Conservation (phyloP, 2,888 invertebrate genomes). For the Scaptodrosophila latifasciaeformis region DNA sequence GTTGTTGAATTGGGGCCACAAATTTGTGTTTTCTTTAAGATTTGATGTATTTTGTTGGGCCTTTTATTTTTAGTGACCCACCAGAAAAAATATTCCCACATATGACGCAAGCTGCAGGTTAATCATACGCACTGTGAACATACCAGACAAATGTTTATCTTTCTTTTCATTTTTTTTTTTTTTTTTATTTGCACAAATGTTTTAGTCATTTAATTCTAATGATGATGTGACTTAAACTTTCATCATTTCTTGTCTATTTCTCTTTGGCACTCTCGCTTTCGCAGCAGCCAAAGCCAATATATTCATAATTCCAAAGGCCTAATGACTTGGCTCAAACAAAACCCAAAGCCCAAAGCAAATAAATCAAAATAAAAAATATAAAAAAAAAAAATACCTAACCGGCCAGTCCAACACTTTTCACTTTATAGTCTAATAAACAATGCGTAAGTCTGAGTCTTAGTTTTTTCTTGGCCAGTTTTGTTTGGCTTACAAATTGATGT, state of each 20-base stretch:
- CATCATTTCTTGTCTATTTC: conserved; percentile 32
- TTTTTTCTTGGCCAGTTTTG: no score
- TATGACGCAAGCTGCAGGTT: conserved; percentile 28
- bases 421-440: conserved; percentile 59
- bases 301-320: conserved; percentile 40
- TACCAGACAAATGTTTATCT: no score
- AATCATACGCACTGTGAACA: conserved; percentile 52
- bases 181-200: conserved; percentile 52
- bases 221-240: conserved; percentile 13
- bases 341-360: not conserved
- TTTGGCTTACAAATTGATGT: no score
- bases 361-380: no score
- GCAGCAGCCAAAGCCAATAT: no score
- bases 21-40: conserved; percentile 13
- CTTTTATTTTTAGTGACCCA: conserved; percentile 34
- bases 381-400: no score
- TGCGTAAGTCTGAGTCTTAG: conserved; percentile 11
- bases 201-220: conserved; percentile 31
- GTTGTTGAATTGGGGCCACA: conserved; percentile 45
- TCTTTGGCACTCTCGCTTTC: conserved; percentile 36
- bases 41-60: conserved; percentile 5
- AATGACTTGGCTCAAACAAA: conserved; percentile 40
- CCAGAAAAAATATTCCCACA: conserved; percentile 22
- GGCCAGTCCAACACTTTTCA: conserved; percentile 34
- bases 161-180: no score